A percentile compares a stretch with the other conserved stretches of the same genome.
Conservation (phyloP, 2,888 invertebrate genomes). For the Pegoplata infirma region DNA sequence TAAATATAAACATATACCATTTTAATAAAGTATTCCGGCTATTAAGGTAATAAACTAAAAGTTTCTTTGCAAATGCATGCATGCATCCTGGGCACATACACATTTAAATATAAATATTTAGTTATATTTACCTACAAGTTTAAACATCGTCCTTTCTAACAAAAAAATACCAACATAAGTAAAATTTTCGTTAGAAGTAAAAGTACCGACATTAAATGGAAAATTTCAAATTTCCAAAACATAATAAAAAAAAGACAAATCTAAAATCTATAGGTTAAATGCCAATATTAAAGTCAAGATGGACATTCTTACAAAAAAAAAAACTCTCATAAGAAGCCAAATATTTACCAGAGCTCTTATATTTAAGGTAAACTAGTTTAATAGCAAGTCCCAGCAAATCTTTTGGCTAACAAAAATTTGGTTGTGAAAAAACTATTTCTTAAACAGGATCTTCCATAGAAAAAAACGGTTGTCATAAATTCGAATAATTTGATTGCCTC, state of each 20-base stretch:
- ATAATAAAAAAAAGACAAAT: constrained; percentile 24
- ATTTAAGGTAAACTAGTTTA: constrained; percentile 18
- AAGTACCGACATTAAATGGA: constrained; percentile 30
- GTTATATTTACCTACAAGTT: background rate
- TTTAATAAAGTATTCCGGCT: constrained; percentile 60
- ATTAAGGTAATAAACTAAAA: constrained; percentile 62
- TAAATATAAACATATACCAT: constrained; percentile 15
- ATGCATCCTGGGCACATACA: background rate
- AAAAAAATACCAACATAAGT: no score
- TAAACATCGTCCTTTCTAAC: background rate
- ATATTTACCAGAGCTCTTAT: constrained; percentile 50
- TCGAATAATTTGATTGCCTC: no score
- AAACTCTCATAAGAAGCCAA: constrained; percentile 42
- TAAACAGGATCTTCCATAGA: no score
- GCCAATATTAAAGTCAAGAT: constrained; percentile 51
- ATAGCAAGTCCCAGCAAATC: no score
- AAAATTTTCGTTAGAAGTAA: background rate
- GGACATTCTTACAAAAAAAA: constrained; percentile 34
- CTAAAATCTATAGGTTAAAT: constrained; percentile 37
- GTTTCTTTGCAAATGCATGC: constrained; percentile 18
- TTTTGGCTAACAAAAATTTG: no score
- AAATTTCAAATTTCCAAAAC: constrained; percentile 17
- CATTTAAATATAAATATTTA: constrained; percentile 16
- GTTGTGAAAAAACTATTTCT: no score
- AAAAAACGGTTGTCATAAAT: no score